A percentile compares a stretch with the other conserved stretches of the same genome.
These are phyloP conservation scores for Rapana venosa DNA, from an alignment of 2,888 invertebrate species.

Conservation along the genomic window DNA sequence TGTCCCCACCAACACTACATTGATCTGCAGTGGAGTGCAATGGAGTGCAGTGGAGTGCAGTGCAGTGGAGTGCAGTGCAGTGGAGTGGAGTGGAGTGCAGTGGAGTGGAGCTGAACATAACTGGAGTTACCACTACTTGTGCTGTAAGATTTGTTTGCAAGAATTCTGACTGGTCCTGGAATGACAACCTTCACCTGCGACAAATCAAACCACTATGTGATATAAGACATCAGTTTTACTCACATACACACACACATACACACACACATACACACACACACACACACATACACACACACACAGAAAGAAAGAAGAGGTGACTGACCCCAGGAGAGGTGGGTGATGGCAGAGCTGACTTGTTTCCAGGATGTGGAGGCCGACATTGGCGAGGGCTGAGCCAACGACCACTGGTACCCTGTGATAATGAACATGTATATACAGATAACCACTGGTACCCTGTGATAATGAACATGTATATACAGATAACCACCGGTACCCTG, in stretches of 20 bases:
- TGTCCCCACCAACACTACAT: too few relatives aligned
- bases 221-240: not conserved
- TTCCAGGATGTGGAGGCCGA: constrained; percentile 69
- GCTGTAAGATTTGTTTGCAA: too few relatives aligned
- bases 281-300: not conserved
- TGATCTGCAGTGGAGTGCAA: too few relatives aligned
- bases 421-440: not conserved
- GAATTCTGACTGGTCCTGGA: too few relatives aligned
- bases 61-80: too few relatives aligned
- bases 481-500: constrained; percentile 72
- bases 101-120: too few relatives aligned
- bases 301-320: not conserved
- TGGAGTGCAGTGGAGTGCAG: too few relatives aligned
- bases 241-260: not conserved
- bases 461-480: constrained; percentile 67
- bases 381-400: constrained; percentile 65
- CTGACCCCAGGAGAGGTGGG: constrained; percentile 62
- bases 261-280: not conserved
- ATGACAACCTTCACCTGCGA: too few relatives aligned
- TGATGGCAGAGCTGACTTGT: constrained; percentile 62
- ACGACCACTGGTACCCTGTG: constrained; percentile 72
- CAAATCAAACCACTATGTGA: too few relatives aligned
- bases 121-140: too few relatives aligned
- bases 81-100: too few relatives aligned
- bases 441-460: constrained; percentile 52